Evolutionary conservation across 2,113 vertebrate species (phyloP), one percentile per base, ranked within the genome.

Genomic region (Oceanites oceanicus): DNA sequence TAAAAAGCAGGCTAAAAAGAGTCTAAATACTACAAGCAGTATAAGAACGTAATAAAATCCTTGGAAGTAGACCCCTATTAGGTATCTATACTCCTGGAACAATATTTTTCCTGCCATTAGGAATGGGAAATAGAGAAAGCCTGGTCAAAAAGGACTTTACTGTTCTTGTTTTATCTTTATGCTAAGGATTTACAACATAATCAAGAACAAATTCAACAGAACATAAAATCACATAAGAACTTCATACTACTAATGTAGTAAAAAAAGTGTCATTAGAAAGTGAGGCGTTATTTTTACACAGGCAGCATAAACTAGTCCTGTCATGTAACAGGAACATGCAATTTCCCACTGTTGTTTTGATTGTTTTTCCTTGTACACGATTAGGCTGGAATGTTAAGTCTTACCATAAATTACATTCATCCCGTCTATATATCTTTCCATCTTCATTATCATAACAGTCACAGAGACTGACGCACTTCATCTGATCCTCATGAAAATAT

Each of bases 391-490:
- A 52, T 38, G 53, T 73, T 71, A 42, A 63, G 22, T 82, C 97
- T 92, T 98, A 99, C 99, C 99, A 99, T 94, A 90, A 72, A 5
- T 95, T 73, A 82, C 99, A 99, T 96, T 98, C 98, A 91, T 98
- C 95, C 4, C 91, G 52, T 14, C 96, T 92, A 40, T 99, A 98
- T 50, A 81, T 97, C 7, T 96, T 79, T n/a, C 97, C 98, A 19
- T 98, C 88, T 44, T 97, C 97, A 13, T 72, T 45, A 21, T 97
- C 96, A 0, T 98, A 98, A 95, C 98, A 98, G 83, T 98, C 97
- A 20, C 98, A 98, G 72, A 97, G 96, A 38, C 97, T 97, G 79
- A 99, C 98, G 9, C 99, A 99, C 45, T 93, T 97, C 99, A 99
- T 99, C 67, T 97, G 94, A 38, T 98, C 98, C 79, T 99, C 99